Percentiles rank a stretch among this genome's conserved stretches.
Evolutionary conservation across 2,797 vertebrate species (phyloP).

Genomic region (Pangasius mekongensis): DNA sequence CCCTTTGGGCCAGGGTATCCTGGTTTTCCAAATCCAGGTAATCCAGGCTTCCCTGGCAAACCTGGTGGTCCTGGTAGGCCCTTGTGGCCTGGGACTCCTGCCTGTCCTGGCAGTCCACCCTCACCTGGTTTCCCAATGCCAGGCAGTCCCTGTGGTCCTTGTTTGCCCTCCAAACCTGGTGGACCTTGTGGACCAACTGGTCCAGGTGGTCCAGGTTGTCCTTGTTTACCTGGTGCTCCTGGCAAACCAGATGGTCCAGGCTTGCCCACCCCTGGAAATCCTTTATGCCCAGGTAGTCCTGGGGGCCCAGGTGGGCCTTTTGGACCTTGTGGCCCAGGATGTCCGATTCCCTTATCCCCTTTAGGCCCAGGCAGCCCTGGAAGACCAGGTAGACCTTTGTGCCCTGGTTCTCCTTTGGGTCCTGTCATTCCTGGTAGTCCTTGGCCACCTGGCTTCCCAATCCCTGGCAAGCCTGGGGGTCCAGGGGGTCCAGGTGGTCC

Average conservation of each 20-base stretch:
- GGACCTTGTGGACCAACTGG: constrained; percentile 82
- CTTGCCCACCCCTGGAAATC: constrained; percentile 90
- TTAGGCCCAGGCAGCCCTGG: constrained; percentile 90
- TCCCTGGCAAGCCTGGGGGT: constrained; percentile 87
- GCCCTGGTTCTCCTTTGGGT: constrained; percentile 88
- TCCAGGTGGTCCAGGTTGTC: constrained; percentile 86
- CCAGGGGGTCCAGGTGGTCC: constrained; percentile 88
- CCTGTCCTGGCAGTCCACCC: constrained; percentile 87
- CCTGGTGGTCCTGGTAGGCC: constrained; percentile 91
- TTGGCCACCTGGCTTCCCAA: constrained; percentile 87
- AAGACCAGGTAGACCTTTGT: constrained; percentile 88
- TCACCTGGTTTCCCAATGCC: constrained; percentile 90
- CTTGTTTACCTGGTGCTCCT: constrained; percentile 85
- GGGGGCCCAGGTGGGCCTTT: constrained; percentile 87
- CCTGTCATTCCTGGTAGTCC: constrained; percentile 91
- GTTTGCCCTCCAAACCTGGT: constrained; percentile 81
- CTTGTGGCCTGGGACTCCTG: constrained; percentile 87
- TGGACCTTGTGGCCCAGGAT: constrained; percentile 88
- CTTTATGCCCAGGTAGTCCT: constrained; percentile 86
- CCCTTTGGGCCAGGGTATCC: constrained; percentile 92
- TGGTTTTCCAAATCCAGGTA: constrained; percentile 92
- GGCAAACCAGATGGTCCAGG: constrained; percentile 88
- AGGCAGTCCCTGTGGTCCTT: constrained; percentile 86
- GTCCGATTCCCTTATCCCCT: constrained; percentile 91
- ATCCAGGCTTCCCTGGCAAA: constrained; percentile 88